Conservation (phyloP, 2,113 vertebrate genomes). For the Clarias macrocephalus region DNA sequence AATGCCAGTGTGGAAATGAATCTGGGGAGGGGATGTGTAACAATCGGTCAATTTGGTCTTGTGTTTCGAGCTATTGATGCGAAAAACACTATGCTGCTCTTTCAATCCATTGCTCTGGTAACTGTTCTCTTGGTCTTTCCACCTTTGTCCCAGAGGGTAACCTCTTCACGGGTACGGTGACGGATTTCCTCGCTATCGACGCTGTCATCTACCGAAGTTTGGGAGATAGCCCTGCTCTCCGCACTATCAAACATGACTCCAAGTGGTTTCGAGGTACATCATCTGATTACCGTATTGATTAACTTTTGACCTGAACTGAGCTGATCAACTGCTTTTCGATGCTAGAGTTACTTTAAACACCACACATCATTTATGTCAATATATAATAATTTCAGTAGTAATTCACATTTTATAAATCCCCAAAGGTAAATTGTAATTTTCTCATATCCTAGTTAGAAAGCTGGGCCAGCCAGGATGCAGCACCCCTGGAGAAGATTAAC, state of each 20-base stretch:
- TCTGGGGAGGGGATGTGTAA: neutral
- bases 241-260: constrained; percentile 96
- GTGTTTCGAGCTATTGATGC: neutral
- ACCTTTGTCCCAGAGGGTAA: constrained; percentile 79
- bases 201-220: constrained; percentile 97
- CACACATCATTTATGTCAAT: neutral
- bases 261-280: constrained; percentile 94
- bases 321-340: neutral
- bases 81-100: neutral
- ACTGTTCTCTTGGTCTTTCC: constrained; percentile 9
- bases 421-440: no score
- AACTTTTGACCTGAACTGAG: neutral
- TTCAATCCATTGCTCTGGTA: neutral
- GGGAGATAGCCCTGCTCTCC: constrained; percentile 86
- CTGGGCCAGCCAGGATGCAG: no score
- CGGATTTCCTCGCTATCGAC: constrained; percentile 95
- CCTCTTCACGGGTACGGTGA: constrained; percentile 95
- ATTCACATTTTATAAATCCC: no score
- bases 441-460: no score
- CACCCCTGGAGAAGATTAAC: no score
- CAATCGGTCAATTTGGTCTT: neutral
- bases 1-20: neutral
- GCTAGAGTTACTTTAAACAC: neutral
- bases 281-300: neutral
- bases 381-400: neutral